phyloP scores from a whole-genome alignment of 1,140 invertebrate species.

The Oryzaephilus surinamensis region DNA sequence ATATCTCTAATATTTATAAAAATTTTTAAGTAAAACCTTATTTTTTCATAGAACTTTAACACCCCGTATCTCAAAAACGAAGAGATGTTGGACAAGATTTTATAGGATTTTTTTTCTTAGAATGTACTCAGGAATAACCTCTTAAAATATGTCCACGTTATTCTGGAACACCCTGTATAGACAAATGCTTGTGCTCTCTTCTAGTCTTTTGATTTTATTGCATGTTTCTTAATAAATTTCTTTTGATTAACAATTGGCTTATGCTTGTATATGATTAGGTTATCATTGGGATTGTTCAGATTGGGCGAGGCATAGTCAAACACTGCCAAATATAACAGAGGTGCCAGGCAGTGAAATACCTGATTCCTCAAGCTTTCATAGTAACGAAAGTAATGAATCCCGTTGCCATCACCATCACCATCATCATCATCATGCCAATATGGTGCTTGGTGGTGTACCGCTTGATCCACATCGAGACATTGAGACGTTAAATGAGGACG shows the following conservation, averaged over 20 bases:
- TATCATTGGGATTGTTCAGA: conserved; percentile 97
- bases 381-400: conserved; percentile 78
- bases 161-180: too few species aligned
- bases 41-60: too few species aligned
- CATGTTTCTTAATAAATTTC: conserved; percentile 3
- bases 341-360: conserved; percentile 83
- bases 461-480: conserved; percentile 51
- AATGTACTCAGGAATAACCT: too few species aligned
- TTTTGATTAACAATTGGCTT: conserved; percentile 3
- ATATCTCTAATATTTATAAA: too few species aligned
- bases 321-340: conserved; percentile 83
- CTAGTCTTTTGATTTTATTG: background rate
- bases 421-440: conserved; percentile 25
- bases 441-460: conserved; percentile 11
- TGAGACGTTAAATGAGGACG: conserved; percentile 58
- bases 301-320: conserved; percentile 76
- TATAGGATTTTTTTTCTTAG: too few species aligned
- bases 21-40: too few species aligned
- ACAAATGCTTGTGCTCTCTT: background rate
- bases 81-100: too few species aligned
- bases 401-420: conserved; percentile 45
- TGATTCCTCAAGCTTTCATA: conserved; percentile 80
- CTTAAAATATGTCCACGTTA: too few species aligned
- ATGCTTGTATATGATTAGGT: conserved; percentile 39
- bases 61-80: too few species aligned